Conservation (phyloP, 1,140 invertebrate genomes). For the Pentalonia nigronervosa region DNA sequence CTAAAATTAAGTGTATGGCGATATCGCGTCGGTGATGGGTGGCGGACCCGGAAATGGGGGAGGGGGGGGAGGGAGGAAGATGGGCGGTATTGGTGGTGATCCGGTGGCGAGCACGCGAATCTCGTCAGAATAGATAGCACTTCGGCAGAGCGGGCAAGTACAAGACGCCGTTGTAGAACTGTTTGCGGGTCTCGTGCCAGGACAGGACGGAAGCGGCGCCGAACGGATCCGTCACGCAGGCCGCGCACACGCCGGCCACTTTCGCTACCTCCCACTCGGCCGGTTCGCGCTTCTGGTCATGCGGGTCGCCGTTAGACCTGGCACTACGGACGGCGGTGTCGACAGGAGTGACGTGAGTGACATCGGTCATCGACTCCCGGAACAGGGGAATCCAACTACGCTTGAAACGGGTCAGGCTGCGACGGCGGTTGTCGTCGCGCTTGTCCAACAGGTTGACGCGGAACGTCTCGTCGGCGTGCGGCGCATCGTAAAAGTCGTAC, state of each 20-base stretch:
- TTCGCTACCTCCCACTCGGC: constrained; percentile 82
- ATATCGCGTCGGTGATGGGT: neutral
- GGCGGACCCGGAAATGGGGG: neutral
- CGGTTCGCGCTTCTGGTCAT: constrained; percentile 69
- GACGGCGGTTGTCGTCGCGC: neutral
- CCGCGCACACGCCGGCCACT: constrained; percentile 75
- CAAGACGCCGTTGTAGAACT: constrained; percentile 76
- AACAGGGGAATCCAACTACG: neutral
- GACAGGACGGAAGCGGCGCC: constrained; percentile 76
- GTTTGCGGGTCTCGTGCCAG: constrained; percentile 77
- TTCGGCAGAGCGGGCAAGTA: constrained; percentile 72
- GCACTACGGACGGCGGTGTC: too few species aligned
- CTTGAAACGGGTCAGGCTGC: neutral
- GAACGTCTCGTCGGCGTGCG: neutral
- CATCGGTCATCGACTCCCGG: neutral
- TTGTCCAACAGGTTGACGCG: constrained; percentile 29
- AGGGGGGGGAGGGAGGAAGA: too few species aligned
- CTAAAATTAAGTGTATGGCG: neutral
- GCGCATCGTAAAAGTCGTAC: neutral
- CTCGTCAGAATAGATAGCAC: constrained; percentile 75
- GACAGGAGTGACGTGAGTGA: neutral
- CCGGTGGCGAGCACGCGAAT: neutral
- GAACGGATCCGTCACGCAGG: constrained; percentile 77
- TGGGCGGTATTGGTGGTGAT: too few species aligned
- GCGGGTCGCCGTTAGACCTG: neutral